Conservation (phyloP, 2,113 vertebrate species). For the Alethe castanea region DNA sequence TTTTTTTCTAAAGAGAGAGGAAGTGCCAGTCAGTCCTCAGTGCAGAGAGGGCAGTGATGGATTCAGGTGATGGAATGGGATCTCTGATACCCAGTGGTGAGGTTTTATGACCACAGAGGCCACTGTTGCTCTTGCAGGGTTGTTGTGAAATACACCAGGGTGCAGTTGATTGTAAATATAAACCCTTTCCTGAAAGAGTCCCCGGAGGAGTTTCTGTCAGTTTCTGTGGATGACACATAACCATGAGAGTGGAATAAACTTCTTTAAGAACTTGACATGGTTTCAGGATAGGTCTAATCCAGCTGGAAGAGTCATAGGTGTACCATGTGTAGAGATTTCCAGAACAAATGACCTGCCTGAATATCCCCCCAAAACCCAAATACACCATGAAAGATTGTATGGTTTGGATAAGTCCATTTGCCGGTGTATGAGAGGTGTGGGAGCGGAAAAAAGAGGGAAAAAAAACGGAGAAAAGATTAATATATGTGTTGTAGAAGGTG, state of each 20-base stretch:
- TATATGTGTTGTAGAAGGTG: neutral
- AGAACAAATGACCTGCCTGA: neutral
- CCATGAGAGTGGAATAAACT: fast-evolving
- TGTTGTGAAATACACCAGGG: neutral
- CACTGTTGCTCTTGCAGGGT: neutral
- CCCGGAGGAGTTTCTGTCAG: neutral
- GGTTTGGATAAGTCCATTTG: neutral
- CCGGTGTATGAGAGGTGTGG: fast-evolving
- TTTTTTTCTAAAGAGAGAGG: neutral
- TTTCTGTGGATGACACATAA: neutral
- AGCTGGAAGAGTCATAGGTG: neutral
- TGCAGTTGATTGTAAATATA: too few species aligned
- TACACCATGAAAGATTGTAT: neutral
- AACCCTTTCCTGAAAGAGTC: neutral
- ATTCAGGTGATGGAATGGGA: neutral
- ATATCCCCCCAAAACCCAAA: neutral
- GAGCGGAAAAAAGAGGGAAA: fast-evolving
- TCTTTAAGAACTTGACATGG: neutral
- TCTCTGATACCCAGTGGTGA: neutral
- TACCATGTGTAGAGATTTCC: neutral
- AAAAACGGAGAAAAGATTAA: too few species aligned
- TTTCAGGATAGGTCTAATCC: neutral
- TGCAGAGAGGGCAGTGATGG: neutral
- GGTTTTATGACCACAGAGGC: fast-evolving
- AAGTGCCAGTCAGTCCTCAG: neutral